These are phyloP conservation scores for Phenganax marumi DNA, from an alignment of 92 coral and sea anemone genomes.

Conservation along the genomic window DNA sequence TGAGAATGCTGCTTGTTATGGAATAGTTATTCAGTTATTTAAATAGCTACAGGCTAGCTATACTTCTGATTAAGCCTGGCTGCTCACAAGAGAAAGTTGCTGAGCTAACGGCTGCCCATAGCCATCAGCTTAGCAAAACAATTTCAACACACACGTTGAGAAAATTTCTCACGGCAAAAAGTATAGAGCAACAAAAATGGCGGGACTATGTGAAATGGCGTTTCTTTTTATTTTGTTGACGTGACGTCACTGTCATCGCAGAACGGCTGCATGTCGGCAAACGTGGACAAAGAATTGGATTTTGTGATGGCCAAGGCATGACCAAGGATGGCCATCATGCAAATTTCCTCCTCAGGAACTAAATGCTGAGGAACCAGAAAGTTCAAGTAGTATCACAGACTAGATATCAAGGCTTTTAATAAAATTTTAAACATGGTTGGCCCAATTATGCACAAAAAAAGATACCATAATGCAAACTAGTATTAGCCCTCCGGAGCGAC, in stretches of 20 bases:
- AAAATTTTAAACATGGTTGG: slow-evolving; percentile 33
- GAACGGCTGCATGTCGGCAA: neutral
- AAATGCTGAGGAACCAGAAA: slow-evolving; percentile 41
- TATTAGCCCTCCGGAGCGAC: slow-evolving; percentile 51
- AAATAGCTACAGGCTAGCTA: too few relatives aligned
- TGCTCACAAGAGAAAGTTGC: too few relatives aligned
- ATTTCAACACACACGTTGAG: too few relatives aligned
- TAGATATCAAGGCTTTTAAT: slow-evolving; percentile 35
- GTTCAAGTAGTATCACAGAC: slow-evolving; percentile 49
- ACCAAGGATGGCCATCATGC: too few relatives aligned
- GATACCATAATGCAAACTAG: slow-evolving; percentile 46
- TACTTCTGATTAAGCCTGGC: too few relatives aligned
- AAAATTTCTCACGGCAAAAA: too few relatives aligned
- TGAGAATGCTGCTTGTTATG: too few relatives aligned
- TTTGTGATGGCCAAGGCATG: slow-evolving; percentile 8
- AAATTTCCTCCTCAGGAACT: slow-evolving; percentile 33
- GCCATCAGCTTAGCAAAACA: too few relatives aligned
- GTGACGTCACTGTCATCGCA: slow-evolving; percentile 30
- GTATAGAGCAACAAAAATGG: too few relatives aligned
- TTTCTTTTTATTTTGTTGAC: slow-evolving; percentile 18
- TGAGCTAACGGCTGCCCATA: too few relatives aligned
- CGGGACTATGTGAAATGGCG: neutral
- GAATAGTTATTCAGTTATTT: too few relatives aligned
- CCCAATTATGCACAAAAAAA: slow-evolving; percentile 31
- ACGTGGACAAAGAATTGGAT: slow-evolving; percentile 36